Evolutionary conservation across 2,888 invertebrate species (phyloP).

Genomic region (Leptodirus hochenwartii): DNA sequence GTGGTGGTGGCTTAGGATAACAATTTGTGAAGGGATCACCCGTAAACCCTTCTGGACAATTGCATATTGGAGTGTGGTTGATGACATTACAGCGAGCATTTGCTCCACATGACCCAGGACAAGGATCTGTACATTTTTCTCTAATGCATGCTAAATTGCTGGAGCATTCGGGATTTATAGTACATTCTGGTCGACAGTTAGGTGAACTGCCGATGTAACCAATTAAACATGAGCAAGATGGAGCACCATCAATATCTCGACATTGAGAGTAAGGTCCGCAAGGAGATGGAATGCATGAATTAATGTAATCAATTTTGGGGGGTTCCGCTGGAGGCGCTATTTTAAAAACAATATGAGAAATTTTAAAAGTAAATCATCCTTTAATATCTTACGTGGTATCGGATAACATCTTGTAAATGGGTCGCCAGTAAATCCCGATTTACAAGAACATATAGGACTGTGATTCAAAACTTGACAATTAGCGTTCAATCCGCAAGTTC

Average conservation of each 20-base stretch:
- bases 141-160: slow-evolving; percentile 56
- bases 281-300: slow-evolving; percentile 55
- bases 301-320: slow-evolving; percentile 17
- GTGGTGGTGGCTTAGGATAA: slow-evolving; percentile 31
- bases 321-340: slow-evolving; percentile 17
- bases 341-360: slow-evolving; percentile 11
- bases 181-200: slow-evolving; percentile 56
- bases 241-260: slow-evolving; percentile 36
- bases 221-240: slow-evolving; percentile 44
- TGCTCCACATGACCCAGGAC: slow-evolving; percentile 54
- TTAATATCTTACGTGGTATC: slow-evolving; percentile 12
- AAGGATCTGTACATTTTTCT: slow-evolving; percentile 60
- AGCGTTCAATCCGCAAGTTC: slow-evolving; percentile 32
- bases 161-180: slow-evolving; percentile 52
- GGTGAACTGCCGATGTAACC: slow-evolving; percentile 48
- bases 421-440: slow-evolving; percentile 40
- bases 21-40: slow-evolving; percentile 60
- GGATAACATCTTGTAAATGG: slow-evolving; percentile 49
- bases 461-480: slow-evolving; percentile 37
- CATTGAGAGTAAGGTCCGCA: slow-evolving; percentile 57
- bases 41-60: slow-evolving; percentile 51
- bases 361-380: no score
- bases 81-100: slow-evolving; percentile 55
- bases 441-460: slow-evolving; percentile 51
- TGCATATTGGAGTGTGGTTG: slow-evolving; percentile 60